A percentile compares a stretch with the other conserved stretches of the same genome.
Evolutionary conservation across 2,113 vertebrate genomes (phyloP).

Genomic region (Alexandromys fortis): DNA sequence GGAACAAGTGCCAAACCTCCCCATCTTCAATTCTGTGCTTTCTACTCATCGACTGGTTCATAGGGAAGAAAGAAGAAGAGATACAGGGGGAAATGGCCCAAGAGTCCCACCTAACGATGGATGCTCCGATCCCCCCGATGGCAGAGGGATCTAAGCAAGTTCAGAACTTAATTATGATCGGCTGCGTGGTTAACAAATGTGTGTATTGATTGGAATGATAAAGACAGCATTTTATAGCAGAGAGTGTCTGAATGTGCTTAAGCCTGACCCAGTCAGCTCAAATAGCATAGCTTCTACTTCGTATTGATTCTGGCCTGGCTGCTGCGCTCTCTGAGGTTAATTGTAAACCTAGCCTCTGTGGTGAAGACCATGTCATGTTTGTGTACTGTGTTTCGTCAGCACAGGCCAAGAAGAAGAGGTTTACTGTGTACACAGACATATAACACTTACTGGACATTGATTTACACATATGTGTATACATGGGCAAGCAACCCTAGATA

Average conservation of each 20-base stretch:
- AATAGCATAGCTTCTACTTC: neutral
- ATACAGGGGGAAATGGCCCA: neutral
- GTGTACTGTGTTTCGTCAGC: neutral
- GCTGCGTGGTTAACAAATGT: neutral
- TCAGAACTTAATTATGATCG: conserved; percentile 33
- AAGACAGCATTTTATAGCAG: neutral
- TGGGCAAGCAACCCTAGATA: neutral
- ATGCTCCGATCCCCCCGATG: neutral
- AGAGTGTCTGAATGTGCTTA: neutral
- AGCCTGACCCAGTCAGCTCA: neutral
- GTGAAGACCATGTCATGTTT: conserved; percentile 7
- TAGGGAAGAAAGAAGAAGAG: neutral
- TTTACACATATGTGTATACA: neutral
- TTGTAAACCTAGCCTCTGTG: conserved; percentile 4
- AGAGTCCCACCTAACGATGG: neutral
- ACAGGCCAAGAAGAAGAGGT: neutral
- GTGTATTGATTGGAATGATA: neutral
- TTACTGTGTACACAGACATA: neutral
- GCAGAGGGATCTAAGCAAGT: neutral
- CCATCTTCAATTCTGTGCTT: neutral
- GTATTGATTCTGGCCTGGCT: neutral
- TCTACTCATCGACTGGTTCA: neutral
- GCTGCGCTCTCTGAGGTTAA: neutral
- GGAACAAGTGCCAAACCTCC: neutral
- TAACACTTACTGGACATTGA: neutral